phyloP scores from a whole-genome alignment of 2,113 vertebrate genomes.

The Corapipo altera region DNA sequence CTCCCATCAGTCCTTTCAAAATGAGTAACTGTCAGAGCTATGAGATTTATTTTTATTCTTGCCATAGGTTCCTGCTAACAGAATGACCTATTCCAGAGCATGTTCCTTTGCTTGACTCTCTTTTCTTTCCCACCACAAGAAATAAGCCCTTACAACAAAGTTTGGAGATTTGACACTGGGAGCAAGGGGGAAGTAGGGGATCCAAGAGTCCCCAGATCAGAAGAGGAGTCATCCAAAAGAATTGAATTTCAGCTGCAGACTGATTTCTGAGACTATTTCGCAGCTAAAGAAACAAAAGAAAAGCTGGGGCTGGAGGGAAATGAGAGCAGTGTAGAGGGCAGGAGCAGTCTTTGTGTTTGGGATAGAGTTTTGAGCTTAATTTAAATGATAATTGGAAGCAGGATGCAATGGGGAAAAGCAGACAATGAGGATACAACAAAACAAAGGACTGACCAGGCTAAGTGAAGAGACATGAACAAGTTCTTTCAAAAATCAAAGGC shows the following conservation, averaged over 20 bases:
- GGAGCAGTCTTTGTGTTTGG: background rate
- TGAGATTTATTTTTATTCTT: conserved; percentile 77
- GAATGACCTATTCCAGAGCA: conserved; percentile 67
- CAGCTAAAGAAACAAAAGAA: conserved; percentile 24
- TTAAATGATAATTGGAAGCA: conserved; percentile 29
- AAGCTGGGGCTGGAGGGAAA: background rate
- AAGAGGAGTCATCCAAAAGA: background rate
- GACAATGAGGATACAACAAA: background rate
- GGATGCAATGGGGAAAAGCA: background rate
- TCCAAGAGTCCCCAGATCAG: background rate
- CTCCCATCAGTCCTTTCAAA: conserved; percentile 70
- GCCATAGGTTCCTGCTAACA: conserved; percentile 73
- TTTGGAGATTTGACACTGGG: background rate
- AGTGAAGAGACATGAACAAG: background rate
- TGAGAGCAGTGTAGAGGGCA: background rate
- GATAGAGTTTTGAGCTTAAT: conserved; percentile 6
- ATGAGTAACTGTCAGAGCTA: conserved; percentile 64
- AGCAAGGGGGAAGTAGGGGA: background rate
- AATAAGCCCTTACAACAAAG: conserved; percentile 45
- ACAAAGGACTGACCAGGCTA: background rate
- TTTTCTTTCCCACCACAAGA: conserved; percentile 14
- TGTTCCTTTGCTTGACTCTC: conserved; percentile 37
- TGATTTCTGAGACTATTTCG: background rate
- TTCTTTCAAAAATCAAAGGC: conserved; percentile 10
- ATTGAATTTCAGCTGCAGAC: background rate